These are phyloP conservation scores for Seriola dumerili DNA, from an alignment of 2,113 vertebrate genomes.

Conservation along the genomic window DNA sequence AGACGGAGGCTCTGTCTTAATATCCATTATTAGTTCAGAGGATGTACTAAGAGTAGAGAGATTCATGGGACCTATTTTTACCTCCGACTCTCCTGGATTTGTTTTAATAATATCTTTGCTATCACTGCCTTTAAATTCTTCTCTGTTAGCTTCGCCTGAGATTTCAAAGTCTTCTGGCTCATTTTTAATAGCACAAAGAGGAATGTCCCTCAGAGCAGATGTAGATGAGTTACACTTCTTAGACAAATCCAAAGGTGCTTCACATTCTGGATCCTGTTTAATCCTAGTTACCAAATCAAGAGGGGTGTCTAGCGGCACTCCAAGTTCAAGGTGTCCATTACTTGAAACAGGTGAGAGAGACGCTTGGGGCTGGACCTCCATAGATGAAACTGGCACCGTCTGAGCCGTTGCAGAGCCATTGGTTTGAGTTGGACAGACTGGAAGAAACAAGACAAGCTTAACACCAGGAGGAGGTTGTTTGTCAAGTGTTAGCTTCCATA, in stretches of 20 bases:
- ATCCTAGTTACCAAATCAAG: conserved; percentile 22
- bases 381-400: background rate
- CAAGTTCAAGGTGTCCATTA: background rate
- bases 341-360: background rate
- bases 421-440: conserved; percentile 41
- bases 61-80: conserved; percentile 9
- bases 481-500: conserved; percentile 76
- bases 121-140: background rate
- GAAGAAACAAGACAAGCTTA: conserved; percentile 79
- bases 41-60: background rate
- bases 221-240: conserved; percentile 18
- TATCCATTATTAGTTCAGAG: background rate
- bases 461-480: conserved; percentile 67
- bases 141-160: conserved; percentile 11
- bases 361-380: conserved; percentile 17
- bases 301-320: background rate
- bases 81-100: background rate
- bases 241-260: conserved; percentile 71
- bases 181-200: conserved; percentile 49
- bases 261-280: conserved; percentile 6
- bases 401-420: conserved; percentile 8
- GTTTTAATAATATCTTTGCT: background rate
- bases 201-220: background rate
- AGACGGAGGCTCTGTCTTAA: conserved; percentile 57
- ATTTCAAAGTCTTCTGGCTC: conserved; percentile 52